Evolutionary conservation across 2,113 vertebrate genomes (phyloP).

Genomic region (Oxyruncus cristatus): DNA sequence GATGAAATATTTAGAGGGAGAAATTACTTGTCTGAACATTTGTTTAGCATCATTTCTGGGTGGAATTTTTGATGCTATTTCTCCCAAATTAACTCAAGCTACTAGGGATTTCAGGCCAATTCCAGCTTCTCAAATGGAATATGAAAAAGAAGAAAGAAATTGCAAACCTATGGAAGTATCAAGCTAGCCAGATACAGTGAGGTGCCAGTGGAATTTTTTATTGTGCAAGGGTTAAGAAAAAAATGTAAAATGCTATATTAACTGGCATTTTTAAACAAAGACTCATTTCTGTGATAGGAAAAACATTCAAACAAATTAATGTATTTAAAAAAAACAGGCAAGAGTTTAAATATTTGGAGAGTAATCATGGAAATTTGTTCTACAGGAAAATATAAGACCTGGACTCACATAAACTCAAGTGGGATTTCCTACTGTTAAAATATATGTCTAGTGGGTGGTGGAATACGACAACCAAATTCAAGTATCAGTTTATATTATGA

Average conservation of each 20-base stretch:
- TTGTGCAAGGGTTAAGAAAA: neutral
- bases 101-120: neutral
- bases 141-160: neutral
- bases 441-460: neutral
- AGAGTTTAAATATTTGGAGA: neutral
- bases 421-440: neutral
- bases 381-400: neutral
- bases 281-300: neutral
- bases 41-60: conserved; percentile 6
- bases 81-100: conserved; percentile 9
- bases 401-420: neutral
- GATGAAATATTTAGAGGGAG: neutral
- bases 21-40: neutral
- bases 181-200: neutral
- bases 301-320: neutral
- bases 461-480: neutral
- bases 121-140: neutral
- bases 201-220: neutral
- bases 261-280: neutral
- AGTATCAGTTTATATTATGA: neutral
- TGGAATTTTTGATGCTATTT: conserved; percentile 5
- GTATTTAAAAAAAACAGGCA: neutral
- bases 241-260: neutral
- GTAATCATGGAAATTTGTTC: neutral
- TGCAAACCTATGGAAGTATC: neutral